Evolutionary conservation across 2,797 vertebrate genomes (phyloP).

Genomic region (Megaceryle alcyon): DNA sequence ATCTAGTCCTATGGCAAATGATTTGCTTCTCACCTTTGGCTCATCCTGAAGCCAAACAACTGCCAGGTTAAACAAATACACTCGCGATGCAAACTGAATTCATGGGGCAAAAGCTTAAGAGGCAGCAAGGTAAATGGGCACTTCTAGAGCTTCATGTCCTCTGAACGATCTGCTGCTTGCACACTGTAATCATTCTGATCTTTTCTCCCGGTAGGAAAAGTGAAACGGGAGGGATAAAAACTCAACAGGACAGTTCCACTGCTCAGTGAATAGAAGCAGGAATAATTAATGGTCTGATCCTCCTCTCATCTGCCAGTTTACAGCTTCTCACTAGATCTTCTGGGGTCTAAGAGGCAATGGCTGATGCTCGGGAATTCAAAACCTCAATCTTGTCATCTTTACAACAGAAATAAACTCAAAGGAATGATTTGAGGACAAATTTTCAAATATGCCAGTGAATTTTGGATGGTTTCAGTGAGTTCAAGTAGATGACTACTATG

Average conservation of each 20-base stretch:
- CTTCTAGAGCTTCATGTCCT: neutral
- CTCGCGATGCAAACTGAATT: constrained; percentile 18
- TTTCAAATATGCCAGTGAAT: neutral
- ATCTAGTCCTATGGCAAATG: constrained; percentile 26
- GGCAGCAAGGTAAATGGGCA: neutral
- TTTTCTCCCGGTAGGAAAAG: neutral
- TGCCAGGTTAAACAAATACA: constrained; percentile 50
- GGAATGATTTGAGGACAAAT: neutral
- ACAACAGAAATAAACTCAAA: neutral
- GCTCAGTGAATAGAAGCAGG: neutral
- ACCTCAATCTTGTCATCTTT: neutral
- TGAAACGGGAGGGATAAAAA: constrained; percentile 9
- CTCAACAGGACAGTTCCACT: neutral
- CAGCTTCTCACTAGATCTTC: neutral
- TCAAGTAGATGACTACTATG: neutral
- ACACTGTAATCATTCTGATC: neutral
- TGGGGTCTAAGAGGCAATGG: neutral
- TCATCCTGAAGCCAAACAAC: constrained; percentile 53
- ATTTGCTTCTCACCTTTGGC: constrained; percentile 67
- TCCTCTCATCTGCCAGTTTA: neutral
- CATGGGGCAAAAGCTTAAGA: neutral
- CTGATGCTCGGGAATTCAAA: neutral
- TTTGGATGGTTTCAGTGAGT: neutral
- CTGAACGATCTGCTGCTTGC: neutral
- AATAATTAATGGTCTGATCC: constrained; percentile 13